These are phyloP conservation scores for Rana temporaria DNA, from an alignment of 2,113 vertebrate genomes.

Conservation along the genomic window DNA sequence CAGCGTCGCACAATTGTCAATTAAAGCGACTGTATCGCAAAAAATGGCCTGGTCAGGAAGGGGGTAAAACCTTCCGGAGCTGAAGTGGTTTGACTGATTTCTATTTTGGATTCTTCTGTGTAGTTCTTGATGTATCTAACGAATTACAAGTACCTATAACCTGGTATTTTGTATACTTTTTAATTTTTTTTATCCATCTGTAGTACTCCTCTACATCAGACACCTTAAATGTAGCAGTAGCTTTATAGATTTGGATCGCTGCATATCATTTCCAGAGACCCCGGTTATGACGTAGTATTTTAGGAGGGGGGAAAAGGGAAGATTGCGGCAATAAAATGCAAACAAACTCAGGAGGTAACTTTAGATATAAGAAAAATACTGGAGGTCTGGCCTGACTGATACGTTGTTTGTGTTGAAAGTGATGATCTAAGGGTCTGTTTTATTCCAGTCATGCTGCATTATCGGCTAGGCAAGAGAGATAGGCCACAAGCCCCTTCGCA, in stretches of 20 bases:
- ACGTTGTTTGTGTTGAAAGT: constrained; percentile 76
- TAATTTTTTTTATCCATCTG: too few species aligned
- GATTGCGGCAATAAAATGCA: constrained; percentile 59
- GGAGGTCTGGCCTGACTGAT: constrained; percentile 68
- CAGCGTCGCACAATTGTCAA: too few species aligned
- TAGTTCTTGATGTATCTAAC: too few species aligned
- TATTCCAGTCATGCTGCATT: constrained; percentile 80
- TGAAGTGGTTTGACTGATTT: too few species aligned
- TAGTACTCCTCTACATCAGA: neutral
- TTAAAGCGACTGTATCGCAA: too few species aligned
- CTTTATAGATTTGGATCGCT: constrained; percentile 16
- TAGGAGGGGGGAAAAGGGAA: neutral
- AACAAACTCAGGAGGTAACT: constrained; percentile 71
- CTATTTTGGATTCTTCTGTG: too few species aligned
- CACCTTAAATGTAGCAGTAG: neutral
- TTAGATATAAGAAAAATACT: constrained; percentile 79
- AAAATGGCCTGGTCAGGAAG: too few species aligned
- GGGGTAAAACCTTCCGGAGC: too few species aligned
- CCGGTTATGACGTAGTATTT: neutral
- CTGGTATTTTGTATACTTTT: too few species aligned
- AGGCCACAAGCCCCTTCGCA: constrained; percentile 62
- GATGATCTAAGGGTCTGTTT: constrained; percentile 75
- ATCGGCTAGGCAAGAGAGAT: constrained; percentile 59
- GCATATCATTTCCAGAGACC: neutral
- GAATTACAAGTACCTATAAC: too few species aligned